These are phyloP conservation scores for Corbicula japonica DNA, from an alignment of 2,888 invertebrate species.

Conservation along the genomic window DNA sequence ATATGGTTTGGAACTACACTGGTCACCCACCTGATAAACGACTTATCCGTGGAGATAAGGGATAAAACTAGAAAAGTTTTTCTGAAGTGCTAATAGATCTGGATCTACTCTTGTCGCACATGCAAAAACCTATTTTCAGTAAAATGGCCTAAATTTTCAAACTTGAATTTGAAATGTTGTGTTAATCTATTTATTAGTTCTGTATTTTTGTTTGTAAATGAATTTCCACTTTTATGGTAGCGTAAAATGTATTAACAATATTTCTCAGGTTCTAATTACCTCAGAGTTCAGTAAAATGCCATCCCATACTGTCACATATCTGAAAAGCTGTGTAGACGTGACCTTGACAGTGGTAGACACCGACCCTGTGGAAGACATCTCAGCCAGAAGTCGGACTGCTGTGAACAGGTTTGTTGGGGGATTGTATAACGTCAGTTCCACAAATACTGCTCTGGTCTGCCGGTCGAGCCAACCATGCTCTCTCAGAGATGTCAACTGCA, in stretches of 20 bases:
- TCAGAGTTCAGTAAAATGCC: conserved; percentile 84
- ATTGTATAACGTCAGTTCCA: conserved; percentile 84
- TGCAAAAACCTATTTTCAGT: too few relatives aligned
- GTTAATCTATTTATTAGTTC: too few relatives aligned
- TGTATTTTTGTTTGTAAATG: too few relatives aligned
- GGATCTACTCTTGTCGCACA: too few relatives aligned
- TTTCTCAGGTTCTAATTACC: conserved; percentile 71
- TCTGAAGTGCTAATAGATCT: too few relatives aligned
- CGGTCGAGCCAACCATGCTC: conserved; percentile 78
- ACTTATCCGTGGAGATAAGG: too few relatives aligned
- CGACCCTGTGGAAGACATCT: conserved; percentile 80
- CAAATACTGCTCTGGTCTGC: conserved; percentile 79
- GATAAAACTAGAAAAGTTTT: too few relatives aligned
- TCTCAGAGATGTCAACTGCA: conserved; percentile 71
- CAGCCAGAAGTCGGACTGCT: conserved; percentile 80
- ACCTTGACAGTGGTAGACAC: conserved; percentile 72
- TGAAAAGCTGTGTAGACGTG: conserved; percentile 81
- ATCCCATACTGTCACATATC: conserved; percentile 80
- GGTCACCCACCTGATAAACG: too few relatives aligned
- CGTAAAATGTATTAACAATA: background rate
- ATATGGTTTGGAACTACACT: too few relatives aligned
- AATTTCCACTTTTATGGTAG: background rate
- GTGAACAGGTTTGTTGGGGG: conserved; percentile 83
- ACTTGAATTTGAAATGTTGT: too few relatives aligned
- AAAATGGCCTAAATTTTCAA: too few relatives aligned